Base-by-base conservation (phyloP, 2,888 invertebrate genomes). In the Yponomeuta malinellus region DNA sequence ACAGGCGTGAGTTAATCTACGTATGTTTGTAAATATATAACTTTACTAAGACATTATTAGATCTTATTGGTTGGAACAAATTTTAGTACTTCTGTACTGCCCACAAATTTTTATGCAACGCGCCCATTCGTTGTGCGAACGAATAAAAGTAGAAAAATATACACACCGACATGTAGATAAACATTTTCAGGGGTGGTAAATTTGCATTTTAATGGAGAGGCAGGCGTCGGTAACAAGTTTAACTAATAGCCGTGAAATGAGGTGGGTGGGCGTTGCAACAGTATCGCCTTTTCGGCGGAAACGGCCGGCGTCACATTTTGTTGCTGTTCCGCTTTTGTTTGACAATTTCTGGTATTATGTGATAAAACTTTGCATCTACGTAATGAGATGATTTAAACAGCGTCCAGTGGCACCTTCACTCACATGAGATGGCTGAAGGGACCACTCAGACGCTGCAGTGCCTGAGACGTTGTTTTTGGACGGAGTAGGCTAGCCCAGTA, bases 191-290 rank as follows among this genome's bases (percentile, higher is more conserved):
- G 83, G 87, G 82, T 79, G 82, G 83, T 78, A 81, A 89, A 92
- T 92, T 92, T 91, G 89, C 92, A 92, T 92, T 92, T 92, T 89
- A 91, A 92, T 92, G 85, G 90, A 87, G 86, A 88, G 83, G 81
- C 86, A 85, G 86, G 89, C 85, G 88, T 84, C 82, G 82, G 89
- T 92, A 92, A 92, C 91, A 89, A 89, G 84, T 74, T 75, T 74
- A 75, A 74, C 75, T 76, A 76, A 76, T 76, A 73, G 73, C 74
- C 76, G 76, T 75, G 75, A 76, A 76, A 76, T 76, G 74, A 75
- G 74, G 72, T 73, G 83, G 80, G 80, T 63, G 73, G 23, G 67
- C 71, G 66, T 43, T 71, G 52, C 33, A 23, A 63, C 63, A 10
- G 63, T 31, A 69, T 37, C n/a, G 69, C 37, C 63, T 48, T 69